Evolutionary conservation across 2,113 vertebrate genomes (phyloP), one percentile per base, ranked within the genome.

Genomic region (Hippocampus zosterae): DNA sequence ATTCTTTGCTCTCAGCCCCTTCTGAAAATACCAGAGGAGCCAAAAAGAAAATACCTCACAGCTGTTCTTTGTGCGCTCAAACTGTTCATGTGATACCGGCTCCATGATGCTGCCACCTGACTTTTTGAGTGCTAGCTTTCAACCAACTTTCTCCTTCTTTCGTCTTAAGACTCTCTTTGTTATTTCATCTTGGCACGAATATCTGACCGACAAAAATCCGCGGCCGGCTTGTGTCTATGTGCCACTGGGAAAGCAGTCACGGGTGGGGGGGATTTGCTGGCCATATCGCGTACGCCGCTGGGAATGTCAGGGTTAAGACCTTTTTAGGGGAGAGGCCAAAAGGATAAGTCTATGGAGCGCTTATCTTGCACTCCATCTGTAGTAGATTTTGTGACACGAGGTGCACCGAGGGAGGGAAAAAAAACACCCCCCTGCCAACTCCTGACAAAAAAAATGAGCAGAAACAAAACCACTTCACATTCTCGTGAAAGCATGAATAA

Each of bases 251-350:
- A 65, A 71, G 63, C 70, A 68, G 81, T 81, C 60, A 25, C 69
- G 56, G 69, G 78, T 79, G 72, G 80, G 74, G n/a, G 33, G 19
- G 5, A 59, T 59, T 29, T 42, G 63, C 11, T 77, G 83, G 59
- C 70, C 50, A 83, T 85, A 90, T 91, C 87, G 82, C 84, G 72
- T 85, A 77, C 84, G 88, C 86, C 81, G 81, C 71, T 44, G 87
- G 83, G 90, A 91, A 91, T 91, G 88, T 88, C 87, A 89, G 89
- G 88, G 90, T 92, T 90, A 86, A 77, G 90, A 92, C 91, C 89
- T 90, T 60, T 37, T 68, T 59, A 16, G 76, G 65, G 80, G 76
- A 84, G 80, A 78, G 81, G 80, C 87, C 84, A 78, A 79, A 87
- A 80, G 84, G 84, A 89, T 87, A 82, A 84, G 83, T 75, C 84